These are phyloP conservation scores for Eupithecia abbreviata DNA, from an alignment of 2,888 invertebrate genomes.

Conservation along the genomic window DNA sequence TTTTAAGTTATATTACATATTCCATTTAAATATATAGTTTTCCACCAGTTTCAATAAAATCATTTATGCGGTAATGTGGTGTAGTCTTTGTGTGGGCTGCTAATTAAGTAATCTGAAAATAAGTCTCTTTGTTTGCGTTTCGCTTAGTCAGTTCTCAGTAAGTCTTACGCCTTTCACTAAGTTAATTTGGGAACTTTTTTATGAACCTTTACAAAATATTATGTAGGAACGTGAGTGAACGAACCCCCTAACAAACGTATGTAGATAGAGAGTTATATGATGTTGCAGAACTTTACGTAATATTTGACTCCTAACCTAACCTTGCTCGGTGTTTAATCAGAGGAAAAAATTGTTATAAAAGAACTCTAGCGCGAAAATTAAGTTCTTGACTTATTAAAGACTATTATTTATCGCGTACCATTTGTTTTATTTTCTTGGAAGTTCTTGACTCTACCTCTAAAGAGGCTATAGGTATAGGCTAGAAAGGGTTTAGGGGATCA, in stretches of 20 bases:
- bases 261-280: background rate
- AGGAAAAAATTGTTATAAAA: too few species aligned
- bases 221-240: background rate
- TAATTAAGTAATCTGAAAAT: constrained; percentile 8
- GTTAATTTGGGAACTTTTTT: constrained; percentile 15
- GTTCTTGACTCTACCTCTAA: background rate
- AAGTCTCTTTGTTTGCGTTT: constrained; percentile 6
- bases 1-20: background rate
- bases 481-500: background rate
- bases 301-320: too few species aligned
- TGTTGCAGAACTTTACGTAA: background rate
- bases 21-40: background rate
- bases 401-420: too few species aligned
- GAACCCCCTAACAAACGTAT: background rate
- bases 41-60: background rate
- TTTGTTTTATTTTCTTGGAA: background rate
- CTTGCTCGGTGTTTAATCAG: background rate
- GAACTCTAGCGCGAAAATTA: too few species aligned
- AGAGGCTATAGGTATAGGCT: background rate
- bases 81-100: background rate
- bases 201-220: constrained; percentile 5
- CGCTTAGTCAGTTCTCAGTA: constrained; percentile 2
- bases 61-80: constrained; percentile 3
- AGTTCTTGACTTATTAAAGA: too few species aligned
- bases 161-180: constrained; percentile 1